These are phyloP conservation scores for Meleagris gallopavo DNA, from an alignment of 2,113 vertebrate genomes.

Conservation along the genomic window DNA sequence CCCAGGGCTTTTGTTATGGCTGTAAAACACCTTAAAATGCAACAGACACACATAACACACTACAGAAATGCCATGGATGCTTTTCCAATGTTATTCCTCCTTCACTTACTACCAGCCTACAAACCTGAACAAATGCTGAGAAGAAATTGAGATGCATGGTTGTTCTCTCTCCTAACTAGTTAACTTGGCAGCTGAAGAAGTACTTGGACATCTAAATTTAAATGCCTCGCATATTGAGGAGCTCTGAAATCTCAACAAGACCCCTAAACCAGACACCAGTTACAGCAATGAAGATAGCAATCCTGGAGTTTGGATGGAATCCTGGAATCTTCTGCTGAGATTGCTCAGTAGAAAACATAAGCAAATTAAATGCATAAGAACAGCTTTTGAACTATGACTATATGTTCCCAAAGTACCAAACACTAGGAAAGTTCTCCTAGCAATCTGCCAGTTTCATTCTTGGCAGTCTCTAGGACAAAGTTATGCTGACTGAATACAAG, in stretches of 20 bases:
- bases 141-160: background rate
- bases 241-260: background rate
- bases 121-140: background rate
- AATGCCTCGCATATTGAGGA: background rate
- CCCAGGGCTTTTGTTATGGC: background rate
- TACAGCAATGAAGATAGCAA: background rate
- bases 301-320: background rate
- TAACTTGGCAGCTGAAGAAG: background rate
- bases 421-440: background rate
- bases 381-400: background rate
- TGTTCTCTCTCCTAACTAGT: background rate
- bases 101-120: background rate
- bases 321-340: background rate
- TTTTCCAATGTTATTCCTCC: background rate
- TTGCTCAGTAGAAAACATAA: background rate
- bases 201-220: background rate
- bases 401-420: constrained; percentile 21
- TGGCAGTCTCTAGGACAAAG: background rate
- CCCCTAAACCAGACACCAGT: background rate
- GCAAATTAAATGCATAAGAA: background rate
- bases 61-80: background rate
- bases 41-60: background rate
- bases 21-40: background rate
- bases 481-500: constrained; percentile 28
- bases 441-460: constrained; percentile 18